These are phyloP conservation scores for Mamestra configurata DNA, from an alignment of 1,140 invertebrate genomes.

Conservation along the genomic window DNA sequence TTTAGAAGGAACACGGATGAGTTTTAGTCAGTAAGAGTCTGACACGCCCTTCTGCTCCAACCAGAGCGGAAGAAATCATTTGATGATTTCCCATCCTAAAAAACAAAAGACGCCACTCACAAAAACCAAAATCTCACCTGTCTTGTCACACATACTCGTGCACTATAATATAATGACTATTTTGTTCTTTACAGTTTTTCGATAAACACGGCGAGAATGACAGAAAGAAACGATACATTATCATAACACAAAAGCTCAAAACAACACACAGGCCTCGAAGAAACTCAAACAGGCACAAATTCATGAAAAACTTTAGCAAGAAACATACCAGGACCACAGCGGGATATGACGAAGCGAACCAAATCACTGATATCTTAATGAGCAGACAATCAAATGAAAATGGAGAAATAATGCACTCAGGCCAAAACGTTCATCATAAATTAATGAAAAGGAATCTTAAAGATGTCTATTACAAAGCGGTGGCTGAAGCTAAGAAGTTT, in stretches of 20 bases:
- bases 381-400: slow-evolving; percentile 3
- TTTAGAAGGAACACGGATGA: no score
- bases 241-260: background rate
- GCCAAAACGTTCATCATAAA: background rate
- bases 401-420: background rate
- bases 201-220: background rate
- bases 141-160: background rate
- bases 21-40: no score
- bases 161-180: background rate
- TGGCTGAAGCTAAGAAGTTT: slow-evolving; percentile 53
- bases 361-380: slow-evolving; percentile 15
- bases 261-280: slow-evolving; percentile 38
- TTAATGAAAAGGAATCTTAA: slow-evolving; percentile 50
- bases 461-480: slow-evolving; percentile 56
- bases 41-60: no score
- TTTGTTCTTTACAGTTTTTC: background rate
- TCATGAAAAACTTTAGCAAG: slow-evolving; percentile 60
- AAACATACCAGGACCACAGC: slow-evolving; percentile 65
- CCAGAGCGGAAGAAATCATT: no score
- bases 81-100: no score
- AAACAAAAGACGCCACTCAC: no score
- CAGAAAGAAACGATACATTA: slow-evolving; percentile 53
- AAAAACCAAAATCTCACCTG: no score
- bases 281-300: slow-evolving; percentile 53
- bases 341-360: slow-evolving; percentile 20